Base-by-base conservation (phyloP, 2,113 vertebrate genomes). In the Sylvia atricapilla region DNA sequence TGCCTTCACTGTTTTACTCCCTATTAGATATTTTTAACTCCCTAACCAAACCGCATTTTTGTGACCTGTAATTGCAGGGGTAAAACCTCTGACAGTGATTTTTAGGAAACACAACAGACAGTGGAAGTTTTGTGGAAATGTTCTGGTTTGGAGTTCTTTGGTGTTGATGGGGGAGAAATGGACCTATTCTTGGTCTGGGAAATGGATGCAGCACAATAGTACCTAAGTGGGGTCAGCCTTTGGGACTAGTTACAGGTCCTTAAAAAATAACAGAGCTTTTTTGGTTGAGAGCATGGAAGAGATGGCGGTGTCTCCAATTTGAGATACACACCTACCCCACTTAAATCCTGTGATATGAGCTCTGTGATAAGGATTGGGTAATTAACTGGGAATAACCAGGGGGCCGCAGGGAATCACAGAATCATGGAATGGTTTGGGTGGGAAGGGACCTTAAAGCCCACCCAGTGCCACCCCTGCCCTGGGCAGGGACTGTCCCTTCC, bases 181-280 rank as follows among this genome's bases (percentile, higher is more conserved):
- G 23, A 43, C 50, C 11, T 70, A 4, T 74, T 52, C 14, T 60
- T 68, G 33, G 24, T 80, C 19, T 25, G 52, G 67, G 53, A 92
- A 90, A 28, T 37, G 50, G 30, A 0, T 3, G 4, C 75, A 68
- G 39, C 44, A 15, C 6, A 15, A 0, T 6, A 11, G n/a, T 33
- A 11, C 11, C 69, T 44, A 13, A 85, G 25, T 30, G 11, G 53
- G 13, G 10, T 33, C 82, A 67, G 18, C 30, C 37, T 79, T 23
- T 2, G 8, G 35, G 62, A 90, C 39, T 11, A 55, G 43, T n/a
- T 41, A n/a, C 44, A 77, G 35, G 27, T 53, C 43, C 62, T 84
- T 50, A 37, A 58, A 80, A 90, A 84, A n/a, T 33, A 46, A 13
- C 6, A 2, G 22, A 6, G 2, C 84, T 80, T 63, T 28, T 92